These are phyloP conservation scores for Aporrectodea caliginosa DNA, from an alignment of 1,140 invertebrate genomes.

Conservation along the genomic window DNA sequence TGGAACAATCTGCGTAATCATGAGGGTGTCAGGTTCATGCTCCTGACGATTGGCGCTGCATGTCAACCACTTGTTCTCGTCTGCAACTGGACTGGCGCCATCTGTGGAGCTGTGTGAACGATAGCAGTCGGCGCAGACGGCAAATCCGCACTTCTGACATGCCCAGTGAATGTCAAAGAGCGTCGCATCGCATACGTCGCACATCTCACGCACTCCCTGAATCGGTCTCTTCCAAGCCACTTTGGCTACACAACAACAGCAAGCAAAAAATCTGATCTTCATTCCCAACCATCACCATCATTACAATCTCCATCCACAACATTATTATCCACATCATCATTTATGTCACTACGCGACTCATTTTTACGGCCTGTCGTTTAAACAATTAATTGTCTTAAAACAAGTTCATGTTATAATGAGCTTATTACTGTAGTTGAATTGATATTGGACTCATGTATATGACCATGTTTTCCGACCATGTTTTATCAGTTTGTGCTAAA, in stretches of 20 bases:
- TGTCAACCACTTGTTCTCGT: constrained; percentile 66
- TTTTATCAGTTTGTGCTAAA: too few species aligned
- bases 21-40: constrained; percentile 74
- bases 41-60: constrained; percentile 72
- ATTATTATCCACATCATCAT: neutral
- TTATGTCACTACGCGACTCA: too few species aligned
- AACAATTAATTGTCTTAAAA: too few species aligned
- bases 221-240: constrained; percentile 85
- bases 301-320: neutral
- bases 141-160: constrained; percentile 95
- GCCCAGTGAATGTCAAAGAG: constrained; percentile 98
- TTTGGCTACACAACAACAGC: constrained; percentile 39
- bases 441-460: too few species aligned
- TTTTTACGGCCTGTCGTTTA: too few species aligned
- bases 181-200: constrained; percentile 95
- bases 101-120: constrained; percentile 49
- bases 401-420: too few species aligned
- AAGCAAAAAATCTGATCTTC: neutral
- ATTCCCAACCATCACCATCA: neutral
- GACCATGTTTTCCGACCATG: too few species aligned
- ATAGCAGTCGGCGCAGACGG: constrained; percentile 95
- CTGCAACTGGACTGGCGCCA: neutral
- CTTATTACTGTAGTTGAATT: too few species aligned
- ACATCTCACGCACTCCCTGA: constrained; percentile 93
- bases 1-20: constrained; percentile 92